phyloP scores from a whole-genome alignment of 2,888 invertebrate genomes.

The Zaprionus lineosus region DNA sequence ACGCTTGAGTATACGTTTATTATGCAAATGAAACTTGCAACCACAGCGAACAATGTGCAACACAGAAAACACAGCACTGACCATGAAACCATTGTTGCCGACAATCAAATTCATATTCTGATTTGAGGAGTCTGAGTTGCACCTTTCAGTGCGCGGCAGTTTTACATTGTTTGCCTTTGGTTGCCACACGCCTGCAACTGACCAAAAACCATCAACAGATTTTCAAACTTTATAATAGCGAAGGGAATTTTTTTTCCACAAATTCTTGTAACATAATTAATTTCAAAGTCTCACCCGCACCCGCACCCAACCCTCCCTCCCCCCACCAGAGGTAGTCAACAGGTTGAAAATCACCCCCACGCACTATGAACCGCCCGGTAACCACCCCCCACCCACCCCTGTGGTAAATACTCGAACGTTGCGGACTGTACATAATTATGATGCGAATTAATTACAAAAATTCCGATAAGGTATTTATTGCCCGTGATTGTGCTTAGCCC shows the following conservation, averaged over 20 bases:
- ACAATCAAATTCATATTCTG: slow-evolving; percentile 51
- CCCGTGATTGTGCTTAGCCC: slow-evolving; percentile 13
- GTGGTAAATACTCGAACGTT: slow-evolving; percentile 9
- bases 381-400: neutral
- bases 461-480: slow-evolving; percentile 46
- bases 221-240: slow-evolving; percentile 37
- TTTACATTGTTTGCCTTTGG: slow-evolving; percentile 9
- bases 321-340: no score
- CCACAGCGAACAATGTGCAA: slow-evolving; percentile 9
- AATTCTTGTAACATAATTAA: slow-evolving; percentile 48
- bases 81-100: slow-evolving; percentile 63
- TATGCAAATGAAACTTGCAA: slow-evolving; percentile 54
- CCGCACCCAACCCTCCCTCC: neutral
- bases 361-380: no score
- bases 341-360: no score
- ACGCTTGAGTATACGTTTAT: slow-evolving; percentile 26
- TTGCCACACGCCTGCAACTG: slow-evolving; percentile 34
- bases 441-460: slow-evolving; percentile 64
- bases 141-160: slow-evolving; percentile 28
- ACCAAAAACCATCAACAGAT: slow-evolving; percentile 3
- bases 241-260: slow-evolving; percentile 45
- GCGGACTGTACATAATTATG: slow-evolving; percentile 58
- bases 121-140: no score
- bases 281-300: slow-evolving; percentile 29
- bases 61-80: slow-evolving; percentile 28